Conservation (phyloP, 2,113 vertebrate genomes). For the Burhinus oedicnemus region DNA sequence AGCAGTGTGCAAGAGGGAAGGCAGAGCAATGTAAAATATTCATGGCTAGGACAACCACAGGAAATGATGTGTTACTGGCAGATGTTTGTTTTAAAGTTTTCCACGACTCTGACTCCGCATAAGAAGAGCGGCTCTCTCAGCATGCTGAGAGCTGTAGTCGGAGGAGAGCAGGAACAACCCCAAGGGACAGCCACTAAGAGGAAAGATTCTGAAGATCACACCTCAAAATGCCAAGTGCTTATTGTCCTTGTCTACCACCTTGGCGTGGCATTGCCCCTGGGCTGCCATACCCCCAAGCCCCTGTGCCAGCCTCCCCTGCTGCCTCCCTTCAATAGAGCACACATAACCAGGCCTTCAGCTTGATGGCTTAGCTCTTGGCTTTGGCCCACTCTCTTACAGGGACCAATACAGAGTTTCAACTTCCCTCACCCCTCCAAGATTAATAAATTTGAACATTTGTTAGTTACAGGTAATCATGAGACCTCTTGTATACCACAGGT, state of each 20-base stretch:
- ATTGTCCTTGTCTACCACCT: background rate
- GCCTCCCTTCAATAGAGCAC: background rate
- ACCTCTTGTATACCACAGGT: background rate
- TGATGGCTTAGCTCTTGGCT: background rate
- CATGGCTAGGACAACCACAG: background rate
- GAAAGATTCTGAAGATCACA: background rate
- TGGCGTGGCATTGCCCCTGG: fast-evolving
- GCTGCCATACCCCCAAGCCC: background rate
- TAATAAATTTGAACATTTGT: background rate
- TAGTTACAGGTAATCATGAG: background rate
- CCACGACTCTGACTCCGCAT: background rate
- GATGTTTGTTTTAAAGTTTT: constrained; percentile 10
- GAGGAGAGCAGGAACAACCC: background rate
- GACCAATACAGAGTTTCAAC: background rate
- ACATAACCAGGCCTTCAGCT: background rate
- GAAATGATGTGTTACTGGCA: constrained; percentile 8
- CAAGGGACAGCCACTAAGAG: background rate
- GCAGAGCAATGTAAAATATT: constrained; percentile 9
- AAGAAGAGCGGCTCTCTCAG: background rate
- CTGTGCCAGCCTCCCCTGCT: background rate
- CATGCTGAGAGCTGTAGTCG: background rate
- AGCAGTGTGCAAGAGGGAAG: background rate
- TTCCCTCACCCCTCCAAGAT: background rate
- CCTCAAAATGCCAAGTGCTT: background rate
- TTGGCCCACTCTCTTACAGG: background rate